Conservation (phyloP, 2,888 invertebrate genomes). For the Poecilobothrus nobilitatus region DNA sequence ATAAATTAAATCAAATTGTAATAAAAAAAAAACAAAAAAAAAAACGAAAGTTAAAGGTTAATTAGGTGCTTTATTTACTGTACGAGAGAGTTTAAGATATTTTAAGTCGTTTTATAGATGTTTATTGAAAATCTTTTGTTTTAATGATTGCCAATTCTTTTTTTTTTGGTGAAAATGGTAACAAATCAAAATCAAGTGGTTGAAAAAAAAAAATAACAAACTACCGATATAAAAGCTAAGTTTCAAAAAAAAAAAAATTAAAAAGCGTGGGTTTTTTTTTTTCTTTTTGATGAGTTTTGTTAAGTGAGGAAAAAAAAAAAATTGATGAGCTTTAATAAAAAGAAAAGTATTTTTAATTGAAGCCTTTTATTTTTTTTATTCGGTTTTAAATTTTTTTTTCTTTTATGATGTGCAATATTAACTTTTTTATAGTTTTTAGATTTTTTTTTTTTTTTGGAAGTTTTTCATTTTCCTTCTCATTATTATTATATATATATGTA, state of each 20-base stretch:
- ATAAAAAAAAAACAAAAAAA: no score
- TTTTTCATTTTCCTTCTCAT: no score
- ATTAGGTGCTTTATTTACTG: neutral
- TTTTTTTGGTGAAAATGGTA: neutral
- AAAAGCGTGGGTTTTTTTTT: neutral
- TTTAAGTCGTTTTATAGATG: neutral
- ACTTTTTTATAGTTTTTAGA: no score
- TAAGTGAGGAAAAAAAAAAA: neutral
- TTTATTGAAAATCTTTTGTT: slow-evolving; percentile 1
- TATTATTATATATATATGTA: no score
- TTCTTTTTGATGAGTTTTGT: neutral
- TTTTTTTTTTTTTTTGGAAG: no score
- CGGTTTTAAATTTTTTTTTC: neutral
- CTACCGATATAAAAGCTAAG: neutral
- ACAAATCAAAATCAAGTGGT: neutral
- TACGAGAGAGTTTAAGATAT: neutral
- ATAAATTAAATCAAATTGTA: no score
- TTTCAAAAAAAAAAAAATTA: neutral
- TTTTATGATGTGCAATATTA: neutral
- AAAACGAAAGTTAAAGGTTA: slow-evolving; percentile 4
- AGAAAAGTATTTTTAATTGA: slow-evolving; percentile 6
- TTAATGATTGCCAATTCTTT: neutral
- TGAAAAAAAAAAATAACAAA: neutral
- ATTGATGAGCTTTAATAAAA: neutral
- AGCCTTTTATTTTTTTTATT: neutral